phyloP scores from a whole-genome alignment of 2,797 vertebrate genomes.

The Lepus oiostolus region DNA sequence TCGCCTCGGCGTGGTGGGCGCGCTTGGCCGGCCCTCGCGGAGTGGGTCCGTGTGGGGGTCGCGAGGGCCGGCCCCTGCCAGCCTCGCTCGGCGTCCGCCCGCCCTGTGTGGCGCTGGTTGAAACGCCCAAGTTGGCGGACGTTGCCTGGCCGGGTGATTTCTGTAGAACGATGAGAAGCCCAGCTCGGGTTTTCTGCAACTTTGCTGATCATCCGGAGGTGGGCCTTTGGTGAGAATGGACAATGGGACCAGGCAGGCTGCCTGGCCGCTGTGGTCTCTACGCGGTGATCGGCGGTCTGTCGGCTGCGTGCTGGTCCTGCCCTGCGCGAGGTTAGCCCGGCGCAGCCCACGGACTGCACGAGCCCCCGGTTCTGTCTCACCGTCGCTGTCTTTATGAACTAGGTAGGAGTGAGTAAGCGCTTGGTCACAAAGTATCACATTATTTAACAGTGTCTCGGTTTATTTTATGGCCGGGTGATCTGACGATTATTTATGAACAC shows the following conservation, averaged over 20 bases:
- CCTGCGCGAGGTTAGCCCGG: too few relatives aligned
- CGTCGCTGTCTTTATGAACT: not conserved
- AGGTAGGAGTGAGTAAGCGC: constrained; percentile 52
- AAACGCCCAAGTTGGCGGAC: not conserved
- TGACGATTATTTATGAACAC: constrained; percentile 64
- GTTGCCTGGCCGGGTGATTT: constrained; percentile 19
- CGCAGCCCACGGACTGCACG: not conserved
- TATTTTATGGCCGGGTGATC: constrained; percentile 53
- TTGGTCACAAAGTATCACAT: constrained; percentile 52
- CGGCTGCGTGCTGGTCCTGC: too few relatives aligned
- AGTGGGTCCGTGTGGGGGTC: constrained; percentile 19
- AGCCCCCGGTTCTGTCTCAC: constrained; percentile 38
- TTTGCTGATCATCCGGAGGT: constrained; percentile 42
- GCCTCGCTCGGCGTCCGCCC: not conserved
- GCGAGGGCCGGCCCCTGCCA: constrained; percentile 62
- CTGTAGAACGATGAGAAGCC: constrained; percentile 3
- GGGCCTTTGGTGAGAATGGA: constrained; percentile 53
- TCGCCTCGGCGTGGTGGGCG: constrained; percentile 55
- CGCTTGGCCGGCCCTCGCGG: constrained; percentile 54
- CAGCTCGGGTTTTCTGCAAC: constrained; percentile 51
- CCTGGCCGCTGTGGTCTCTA: constrained; percentile 64
- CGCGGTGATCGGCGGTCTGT: not conserved
- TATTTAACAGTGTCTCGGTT: not conserved
- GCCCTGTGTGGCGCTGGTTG: not conserved
- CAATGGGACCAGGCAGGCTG: constrained; percentile 63